Evolutionary conservation across 2,888 invertebrate genomes (phyloP).

Genomic region (Chironomus riparius): DNA sequence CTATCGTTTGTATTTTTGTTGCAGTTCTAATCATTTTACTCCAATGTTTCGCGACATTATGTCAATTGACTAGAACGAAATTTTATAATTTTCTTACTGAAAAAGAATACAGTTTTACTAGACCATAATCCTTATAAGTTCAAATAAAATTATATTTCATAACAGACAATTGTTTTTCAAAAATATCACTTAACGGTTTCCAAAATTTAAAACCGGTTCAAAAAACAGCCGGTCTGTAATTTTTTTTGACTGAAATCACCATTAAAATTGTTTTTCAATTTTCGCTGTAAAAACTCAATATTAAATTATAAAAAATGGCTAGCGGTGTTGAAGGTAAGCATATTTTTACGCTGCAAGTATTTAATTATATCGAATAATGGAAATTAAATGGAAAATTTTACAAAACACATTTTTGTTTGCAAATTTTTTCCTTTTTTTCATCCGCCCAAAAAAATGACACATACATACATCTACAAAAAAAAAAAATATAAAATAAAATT

Average conservation of each 20-base stretch:
- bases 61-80: constrained; percentile 27
- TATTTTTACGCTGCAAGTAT: not conserved
- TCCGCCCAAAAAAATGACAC: constrained; percentile 44
- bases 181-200: not conserved
- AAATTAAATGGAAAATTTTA: not conserved
- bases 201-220: not conserved
- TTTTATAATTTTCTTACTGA: not conserved
- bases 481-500: constrained; percentile 37
- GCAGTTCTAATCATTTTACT: constrained; percentile 35
- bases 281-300: not conserved
- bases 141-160: too few species aligned
- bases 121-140: not conserved
- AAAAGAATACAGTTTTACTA: not conserved
- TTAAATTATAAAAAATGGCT: constrained; percentile 9
- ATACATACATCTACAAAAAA: constrained; percentile 57
- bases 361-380: not conserved
- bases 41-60: constrained; percentile 36
- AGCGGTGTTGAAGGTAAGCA: constrained; percentile 25
- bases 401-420: constrained; percentile 19
- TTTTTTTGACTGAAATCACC: not conserved
- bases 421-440: not conserved
- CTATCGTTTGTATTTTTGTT: constrained; percentile 36
- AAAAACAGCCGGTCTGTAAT: not conserved
- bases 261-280: not conserved
- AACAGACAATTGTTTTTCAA: not conserved